A percentile compares a stretch with the other conserved stretches of the same genome.
These are phyloP conservation scores for Zaprionus inermis DNA, from an alignment of 1,140 invertebrate genomes.

Conservation along the genomic window DNA sequence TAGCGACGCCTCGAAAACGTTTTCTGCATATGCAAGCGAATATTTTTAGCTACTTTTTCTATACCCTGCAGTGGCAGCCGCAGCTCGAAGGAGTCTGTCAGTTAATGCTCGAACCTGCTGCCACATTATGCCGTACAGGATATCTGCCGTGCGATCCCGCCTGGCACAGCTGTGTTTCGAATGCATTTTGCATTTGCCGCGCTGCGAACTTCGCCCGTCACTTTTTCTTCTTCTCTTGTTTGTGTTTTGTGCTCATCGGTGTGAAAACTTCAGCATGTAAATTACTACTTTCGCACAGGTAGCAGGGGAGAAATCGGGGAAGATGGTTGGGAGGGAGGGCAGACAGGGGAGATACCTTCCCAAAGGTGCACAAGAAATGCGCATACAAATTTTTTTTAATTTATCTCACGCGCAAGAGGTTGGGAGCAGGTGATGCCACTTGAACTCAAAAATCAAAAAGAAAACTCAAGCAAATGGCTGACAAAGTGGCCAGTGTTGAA, in stretches of 20 bases:
- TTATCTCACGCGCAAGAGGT: constrained; percentile 19
- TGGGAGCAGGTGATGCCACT: neutral
- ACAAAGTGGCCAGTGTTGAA: neutral
- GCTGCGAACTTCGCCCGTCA: constrained; percentile 33
- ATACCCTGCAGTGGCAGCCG: neutral
- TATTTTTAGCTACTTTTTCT: constrained; percentile 36
- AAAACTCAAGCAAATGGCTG: neutral
- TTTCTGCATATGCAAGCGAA: constrained; percentile 64
- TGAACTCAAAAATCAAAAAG: neutral
- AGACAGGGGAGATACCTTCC: neutral
- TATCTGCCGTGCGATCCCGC: neutral
- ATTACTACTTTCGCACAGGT: constrained; percentile 56
- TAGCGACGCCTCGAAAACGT: constrained; percentile 8
- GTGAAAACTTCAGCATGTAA: constrained; percentile 64
- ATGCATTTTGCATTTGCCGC: constrained; percentile 7
- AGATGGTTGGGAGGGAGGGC: no score
- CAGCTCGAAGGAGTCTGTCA: neutral
- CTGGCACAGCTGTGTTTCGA: neutral
- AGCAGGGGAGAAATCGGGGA: neutral
- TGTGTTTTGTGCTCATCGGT: constrained; percentile 57
- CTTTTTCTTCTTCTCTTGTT: constrained; percentile 32
- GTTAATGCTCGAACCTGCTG: neutral
- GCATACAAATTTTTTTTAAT: constrained; percentile 30
- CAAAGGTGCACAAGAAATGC: constrained; percentile 14
- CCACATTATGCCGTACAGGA: neutral